Conservation (phyloP, 2,113 vertebrate genomes). For the Apistogramma diplotaenia region DNA sequence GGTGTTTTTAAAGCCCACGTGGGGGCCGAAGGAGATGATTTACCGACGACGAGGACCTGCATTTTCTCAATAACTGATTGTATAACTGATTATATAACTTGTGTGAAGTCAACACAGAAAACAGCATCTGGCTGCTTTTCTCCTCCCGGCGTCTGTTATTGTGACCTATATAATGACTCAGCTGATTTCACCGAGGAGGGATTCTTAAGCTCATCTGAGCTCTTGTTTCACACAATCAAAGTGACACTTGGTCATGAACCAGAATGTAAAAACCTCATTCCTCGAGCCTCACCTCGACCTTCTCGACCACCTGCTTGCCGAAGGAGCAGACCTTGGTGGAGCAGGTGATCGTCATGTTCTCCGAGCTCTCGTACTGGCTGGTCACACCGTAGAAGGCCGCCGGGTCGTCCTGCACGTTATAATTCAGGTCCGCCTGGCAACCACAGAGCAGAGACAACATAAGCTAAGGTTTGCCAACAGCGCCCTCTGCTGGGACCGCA, state of each 20-base stretch:
- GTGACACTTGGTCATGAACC: too few relatives aligned
- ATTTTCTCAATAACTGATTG: not conserved
- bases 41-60: accelerated
- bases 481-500: conserved; percentile 38
- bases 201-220: too few relatives aligned
- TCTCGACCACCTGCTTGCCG: conserved; percentile 99
- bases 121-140: too few relatives aligned
- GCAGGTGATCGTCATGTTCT: conserved; percentile 99
- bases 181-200: not conserved
- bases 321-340: conserved; percentile 99
- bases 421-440: conserved; percentile 93
- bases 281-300: conserved; percentile 89
- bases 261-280: too few relatives aligned
- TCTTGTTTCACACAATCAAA: too few relatives aligned
- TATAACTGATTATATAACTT: accelerated
- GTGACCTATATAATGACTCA: not conserved
- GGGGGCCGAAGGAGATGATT: not conserved
- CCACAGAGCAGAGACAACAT: accelerated
- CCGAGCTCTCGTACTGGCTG: conserved; percentile 98
- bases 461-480: not conserved
- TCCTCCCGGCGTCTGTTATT: not conserved
- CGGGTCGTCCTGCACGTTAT: conserved; percentile 92
- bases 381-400: conserved; percentile 94
- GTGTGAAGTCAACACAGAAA: not conserved
- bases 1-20: accelerated